These are phyloP conservation scores for Pelmatolapia mariae DNA, from an alignment of 2,113 vertebrate genomes.

Conservation along the genomic window DNA sequence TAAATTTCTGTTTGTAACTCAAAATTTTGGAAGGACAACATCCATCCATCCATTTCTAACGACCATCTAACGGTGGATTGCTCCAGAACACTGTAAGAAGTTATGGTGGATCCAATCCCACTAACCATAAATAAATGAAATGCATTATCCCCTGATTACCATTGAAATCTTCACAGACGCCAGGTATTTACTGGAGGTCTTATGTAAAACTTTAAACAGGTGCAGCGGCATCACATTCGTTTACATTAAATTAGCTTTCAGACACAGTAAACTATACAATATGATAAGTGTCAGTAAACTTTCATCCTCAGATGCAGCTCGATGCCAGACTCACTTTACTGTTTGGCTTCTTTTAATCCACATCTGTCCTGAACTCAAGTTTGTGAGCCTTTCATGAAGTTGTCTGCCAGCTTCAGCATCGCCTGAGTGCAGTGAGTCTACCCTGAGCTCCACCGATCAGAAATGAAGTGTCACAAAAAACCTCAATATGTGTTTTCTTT, in stretches of 20 bases:
- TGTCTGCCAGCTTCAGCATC: not conserved
- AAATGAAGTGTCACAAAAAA: not conserved
- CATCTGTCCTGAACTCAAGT: not conserved
- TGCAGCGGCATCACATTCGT: not conserved
- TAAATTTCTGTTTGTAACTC: not conserved
- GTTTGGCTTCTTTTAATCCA: not conserved
- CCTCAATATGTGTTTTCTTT: not conserved
- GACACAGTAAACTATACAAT: not conserved
- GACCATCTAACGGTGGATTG: not conserved
- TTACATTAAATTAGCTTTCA: not conserved
- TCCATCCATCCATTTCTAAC: not conserved
- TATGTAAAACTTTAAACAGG: not conserved
- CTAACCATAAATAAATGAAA: not conserved
- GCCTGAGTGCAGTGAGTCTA: not conserved
- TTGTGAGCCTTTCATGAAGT: not conserved
- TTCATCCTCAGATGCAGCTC: not conserved
- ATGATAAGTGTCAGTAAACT: not conserved
- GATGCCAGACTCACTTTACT: not conserved
- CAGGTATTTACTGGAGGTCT: not conserved
- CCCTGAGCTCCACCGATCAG: not conserved
- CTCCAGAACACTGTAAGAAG: not conserved
- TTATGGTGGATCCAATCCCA: not conserved
- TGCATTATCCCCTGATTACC: not conserved
- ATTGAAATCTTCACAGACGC: not conserved
- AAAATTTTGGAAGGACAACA: not conserved